Percentiles rank a stretch among this genome's conserved stretches.
These are phyloP conservation scores for Oasisia sp. DNA, from an alignment of 2,888 invertebrate genomes.

Conservation along the genomic window DNA sequence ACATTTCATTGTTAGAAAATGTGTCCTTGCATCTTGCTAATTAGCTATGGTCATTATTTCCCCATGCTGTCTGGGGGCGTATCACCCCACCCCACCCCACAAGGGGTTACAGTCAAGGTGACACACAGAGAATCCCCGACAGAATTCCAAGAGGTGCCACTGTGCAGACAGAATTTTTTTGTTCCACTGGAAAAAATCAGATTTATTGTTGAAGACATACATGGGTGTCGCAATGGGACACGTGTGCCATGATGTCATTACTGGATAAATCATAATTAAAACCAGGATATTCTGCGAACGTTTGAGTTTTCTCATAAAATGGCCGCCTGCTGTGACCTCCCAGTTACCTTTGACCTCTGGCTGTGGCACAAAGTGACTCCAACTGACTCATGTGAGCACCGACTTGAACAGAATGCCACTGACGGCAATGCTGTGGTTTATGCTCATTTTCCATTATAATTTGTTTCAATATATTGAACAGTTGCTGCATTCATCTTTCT, in stretches of 20 bases:
- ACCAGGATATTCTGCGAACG: neutral
- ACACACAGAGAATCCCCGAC: neutral
- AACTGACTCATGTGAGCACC: neutral
- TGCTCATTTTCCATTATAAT: neutral
- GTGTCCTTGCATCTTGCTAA: neutral
- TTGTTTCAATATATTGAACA: no score
- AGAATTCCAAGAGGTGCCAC: slow-evolving; percentile 12
- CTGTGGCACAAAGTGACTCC: neutral
- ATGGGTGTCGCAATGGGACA: neutral
- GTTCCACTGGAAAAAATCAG: neutral
- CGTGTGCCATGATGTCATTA: neutral
- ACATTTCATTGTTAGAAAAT: neutral
- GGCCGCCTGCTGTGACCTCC: neutral
- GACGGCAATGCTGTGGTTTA: neutral
- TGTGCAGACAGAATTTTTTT: neutral
- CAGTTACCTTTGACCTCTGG: no score
- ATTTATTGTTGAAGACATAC: neutral
- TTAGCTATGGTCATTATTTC: neutral
- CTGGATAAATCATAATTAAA: neutral
- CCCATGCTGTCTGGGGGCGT: neutral
- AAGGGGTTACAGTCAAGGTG: neutral
- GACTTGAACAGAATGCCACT: neutral
- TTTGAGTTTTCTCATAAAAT: neutral
- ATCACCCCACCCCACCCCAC: neutral
- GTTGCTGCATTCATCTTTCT: no score